Percentiles rank a stretch among this genome's conserved stretches.
These are phyloP conservation scores for Phasia obesa DNA, from an alignment of 2,888 invertebrate genomes.

Conservation along the genomic window DNA sequence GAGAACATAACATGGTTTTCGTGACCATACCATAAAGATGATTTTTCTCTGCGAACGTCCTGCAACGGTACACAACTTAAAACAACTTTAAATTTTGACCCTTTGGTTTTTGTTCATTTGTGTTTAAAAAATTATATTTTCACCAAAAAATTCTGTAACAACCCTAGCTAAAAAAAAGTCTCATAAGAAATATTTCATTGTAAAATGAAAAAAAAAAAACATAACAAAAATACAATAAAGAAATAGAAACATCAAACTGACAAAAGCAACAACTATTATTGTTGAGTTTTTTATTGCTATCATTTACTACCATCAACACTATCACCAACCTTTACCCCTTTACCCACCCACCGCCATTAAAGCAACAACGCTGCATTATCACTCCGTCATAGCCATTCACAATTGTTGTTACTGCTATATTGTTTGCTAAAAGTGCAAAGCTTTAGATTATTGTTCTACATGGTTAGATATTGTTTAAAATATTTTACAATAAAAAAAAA, in stretches of 20 bases:
- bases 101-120: no score
- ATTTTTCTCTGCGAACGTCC: no score
- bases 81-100: no score
- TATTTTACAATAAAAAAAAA: conserved; percentile 16
- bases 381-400: conserved; percentile 14
- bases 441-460: conserved; percentile 67
- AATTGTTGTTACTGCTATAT: conserved; percentile 48
- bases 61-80: no score
- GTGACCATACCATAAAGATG: no score
- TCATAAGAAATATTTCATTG: conserved; percentile 42
- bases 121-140: background rate
- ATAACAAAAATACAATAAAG: conserved; percentile 45
- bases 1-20: no score
- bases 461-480: conserved; percentile 67
- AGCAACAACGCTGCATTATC: background rate
- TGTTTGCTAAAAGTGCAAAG: conserved; percentile 64
- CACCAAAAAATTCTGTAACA: background rate
- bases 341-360: background rate
- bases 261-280: conserved; percentile 66
- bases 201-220: background rate
- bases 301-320: conserved; percentile 67
- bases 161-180: conserved; percentile 5
- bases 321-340: conserved; percentile 21
- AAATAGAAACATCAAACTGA: conserved; percentile 59
- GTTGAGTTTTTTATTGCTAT: conserved; percentile 70